Base-by-base conservation (phyloP, 1,140 invertebrate genomes). In the Hetaerina americana region DNA sequence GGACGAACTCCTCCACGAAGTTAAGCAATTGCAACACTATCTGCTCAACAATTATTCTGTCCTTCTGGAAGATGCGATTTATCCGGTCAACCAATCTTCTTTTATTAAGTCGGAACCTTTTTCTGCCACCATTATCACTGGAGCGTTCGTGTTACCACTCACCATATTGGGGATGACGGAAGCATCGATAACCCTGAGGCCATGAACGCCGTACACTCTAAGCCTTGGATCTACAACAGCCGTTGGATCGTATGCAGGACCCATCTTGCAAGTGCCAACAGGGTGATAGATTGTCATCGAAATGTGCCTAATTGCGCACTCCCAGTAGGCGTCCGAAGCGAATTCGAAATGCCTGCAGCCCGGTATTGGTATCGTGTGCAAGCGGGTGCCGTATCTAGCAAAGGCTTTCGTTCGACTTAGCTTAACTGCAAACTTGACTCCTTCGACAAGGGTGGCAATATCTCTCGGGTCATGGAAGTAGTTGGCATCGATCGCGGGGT, bases 111-210 rank as follows among this genome's bases (percentile, higher is more conserved):
- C 92, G 0, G 91, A 85, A 1, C 89, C 92, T 80, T 92, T 93
- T 77, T 95, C 93, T 0, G 85, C 93, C 28, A 95, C 92, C 92
- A 94, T 94, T 57, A 94, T 92, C 5, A 87, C 85, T 2, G 93
- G 90, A 0, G 92, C 92, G 80, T 94, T 93, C 0, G 92, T 93
- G 76, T 94, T 93, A 2, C 92, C 92, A 27, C 75, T 76, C 5
- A 84, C 84, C 71, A 95, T 92, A 0, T 88, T 91, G 0, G 94
- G 94, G 92, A 95, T 95, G 72, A 95, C 91, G 70, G 91, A 93
- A 5, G 92, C 92, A 78, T 95, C 94, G 66, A 93, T 90, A 15
- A 96, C 92, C 57, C 94, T 83, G 5, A 95, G 81, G 22, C 90
- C 90, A 27, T 86, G 78, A 0, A 95, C 80, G 0, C 93, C 92